A percentile compares a stretch with the other conserved stretches of the same genome.
phyloP scores from a whole-genome alignment of 2,797 vertebrate species.

The Tenualosa thibaudeaui region DNA sequence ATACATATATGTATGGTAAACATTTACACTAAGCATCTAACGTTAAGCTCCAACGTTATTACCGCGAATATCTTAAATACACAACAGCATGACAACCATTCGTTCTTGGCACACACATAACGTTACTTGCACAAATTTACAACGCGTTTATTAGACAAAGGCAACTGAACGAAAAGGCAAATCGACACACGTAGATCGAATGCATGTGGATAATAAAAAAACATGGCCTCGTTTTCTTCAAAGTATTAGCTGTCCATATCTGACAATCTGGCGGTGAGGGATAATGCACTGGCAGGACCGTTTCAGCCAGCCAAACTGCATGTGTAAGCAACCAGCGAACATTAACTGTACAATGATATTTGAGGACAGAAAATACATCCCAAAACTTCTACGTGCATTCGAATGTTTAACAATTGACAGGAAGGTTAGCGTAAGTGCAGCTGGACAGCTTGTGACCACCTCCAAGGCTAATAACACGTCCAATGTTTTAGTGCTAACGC shows the following conservation, averaged over 20 bases:
- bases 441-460: constrained; percentile 55
- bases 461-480: constrained; percentile 5
- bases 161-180: neutral
- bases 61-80: neutral
- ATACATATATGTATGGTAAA: neutral
- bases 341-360: neutral
- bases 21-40: neutral
- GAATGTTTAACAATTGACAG: constrained; percentile 23
- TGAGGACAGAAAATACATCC: neutral
- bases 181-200: neutral
- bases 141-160: neutral
- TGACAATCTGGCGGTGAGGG: constrained; percentile 15
- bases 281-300: neutral
- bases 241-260: constrained; percentile 26
- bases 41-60: neutral
- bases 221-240: constrained; percentile 31
- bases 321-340: neutral
- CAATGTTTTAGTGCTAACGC: neutral
- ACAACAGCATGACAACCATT: neutral
- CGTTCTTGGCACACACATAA: neutral
- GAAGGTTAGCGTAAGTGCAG: constrained; percentile 41
- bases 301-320: neutral
- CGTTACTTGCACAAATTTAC: too few species aligned
- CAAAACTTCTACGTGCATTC: neutral
- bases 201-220: constrained; percentile 13